Conservation (phyloP, 2,113 vertebrate species). For the Cyanoderma ruficeps region DNA sequence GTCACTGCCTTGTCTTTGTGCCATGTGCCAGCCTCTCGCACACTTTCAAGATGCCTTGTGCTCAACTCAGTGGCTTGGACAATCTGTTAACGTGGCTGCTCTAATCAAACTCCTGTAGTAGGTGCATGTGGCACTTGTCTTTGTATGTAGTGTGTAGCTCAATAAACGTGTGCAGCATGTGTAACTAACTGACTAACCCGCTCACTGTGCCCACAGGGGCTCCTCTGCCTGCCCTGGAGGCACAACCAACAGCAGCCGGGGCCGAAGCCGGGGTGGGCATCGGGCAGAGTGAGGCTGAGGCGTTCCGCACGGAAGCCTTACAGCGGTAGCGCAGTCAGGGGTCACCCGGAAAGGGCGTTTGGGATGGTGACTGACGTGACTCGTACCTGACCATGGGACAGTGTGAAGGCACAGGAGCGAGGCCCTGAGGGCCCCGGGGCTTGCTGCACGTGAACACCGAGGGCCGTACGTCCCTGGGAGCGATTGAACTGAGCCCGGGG, state of each 20-base stretch:
- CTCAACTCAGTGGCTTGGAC: not conserved
- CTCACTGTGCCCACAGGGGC: rapidly evolving
- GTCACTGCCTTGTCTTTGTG: not conserved
- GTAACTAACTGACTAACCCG: not conserved
- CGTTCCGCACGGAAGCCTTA: rapidly evolving
- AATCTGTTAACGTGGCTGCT: not conserved
- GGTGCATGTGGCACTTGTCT: not conserved
- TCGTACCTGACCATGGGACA: not conserved
- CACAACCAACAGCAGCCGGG: rapidly evolving
- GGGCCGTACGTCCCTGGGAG: not conserved
- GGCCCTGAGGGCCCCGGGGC: not conserved
- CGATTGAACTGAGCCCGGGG: not conserved
- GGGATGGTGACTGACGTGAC: not conserved
- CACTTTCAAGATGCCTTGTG: not conserved
- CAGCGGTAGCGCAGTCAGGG: rapidly evolving
- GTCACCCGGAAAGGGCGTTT: rapidly evolving
- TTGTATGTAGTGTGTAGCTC: not conserved
- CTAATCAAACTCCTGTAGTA: not conserved
- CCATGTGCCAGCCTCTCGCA: not conserved
- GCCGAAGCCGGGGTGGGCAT: rapidly evolving
- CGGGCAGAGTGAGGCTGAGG: rapidly evolving
- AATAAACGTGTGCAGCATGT: not conserved
- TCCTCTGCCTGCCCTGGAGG: not conserved
- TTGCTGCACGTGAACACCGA: rapidly evolving
- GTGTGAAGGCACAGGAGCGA: rapidly evolving